Evolutionary conservation across 2,113 vertebrate species (phyloP).

Genomic region (Casuarius casuarius): DNA sequence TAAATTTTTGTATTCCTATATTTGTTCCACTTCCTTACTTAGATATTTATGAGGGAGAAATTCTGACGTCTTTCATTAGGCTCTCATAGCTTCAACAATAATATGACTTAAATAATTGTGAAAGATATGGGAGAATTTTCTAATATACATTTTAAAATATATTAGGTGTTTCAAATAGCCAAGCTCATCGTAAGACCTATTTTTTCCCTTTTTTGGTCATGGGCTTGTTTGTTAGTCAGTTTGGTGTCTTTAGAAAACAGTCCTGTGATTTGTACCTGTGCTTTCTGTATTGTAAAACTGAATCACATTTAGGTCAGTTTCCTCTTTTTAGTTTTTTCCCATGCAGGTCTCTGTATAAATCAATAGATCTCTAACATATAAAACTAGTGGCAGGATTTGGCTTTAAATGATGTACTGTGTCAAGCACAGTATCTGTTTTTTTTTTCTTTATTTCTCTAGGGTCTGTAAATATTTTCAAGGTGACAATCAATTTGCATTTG

Average conservation of each 20-base stretch:
- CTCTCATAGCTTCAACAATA: neutral
- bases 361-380: neutral
- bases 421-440: neutral
- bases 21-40: neutral
- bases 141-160: neutral
- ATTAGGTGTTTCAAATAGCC: neutral
- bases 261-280: neutral
- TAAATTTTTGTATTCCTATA: accelerated
- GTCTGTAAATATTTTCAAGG: neutral
- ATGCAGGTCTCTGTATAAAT: accelerated
- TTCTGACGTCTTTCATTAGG: neutral
- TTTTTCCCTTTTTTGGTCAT: neutral
- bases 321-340: neutral
- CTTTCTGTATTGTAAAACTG: neutral
- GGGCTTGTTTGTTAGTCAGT: neutral
- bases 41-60: neutral
- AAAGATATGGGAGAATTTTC: neutral
- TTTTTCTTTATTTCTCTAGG: neutral
- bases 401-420: neutral
- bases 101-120: neutral
- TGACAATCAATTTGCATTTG: neutral
- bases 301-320: neutral
- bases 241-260: neutral
- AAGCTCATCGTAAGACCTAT: neutral
- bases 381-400: neutral